phyloP scores from a whole-genome alignment of 2,113 vertebrate species.

The Fregetta grallaria region DNA sequence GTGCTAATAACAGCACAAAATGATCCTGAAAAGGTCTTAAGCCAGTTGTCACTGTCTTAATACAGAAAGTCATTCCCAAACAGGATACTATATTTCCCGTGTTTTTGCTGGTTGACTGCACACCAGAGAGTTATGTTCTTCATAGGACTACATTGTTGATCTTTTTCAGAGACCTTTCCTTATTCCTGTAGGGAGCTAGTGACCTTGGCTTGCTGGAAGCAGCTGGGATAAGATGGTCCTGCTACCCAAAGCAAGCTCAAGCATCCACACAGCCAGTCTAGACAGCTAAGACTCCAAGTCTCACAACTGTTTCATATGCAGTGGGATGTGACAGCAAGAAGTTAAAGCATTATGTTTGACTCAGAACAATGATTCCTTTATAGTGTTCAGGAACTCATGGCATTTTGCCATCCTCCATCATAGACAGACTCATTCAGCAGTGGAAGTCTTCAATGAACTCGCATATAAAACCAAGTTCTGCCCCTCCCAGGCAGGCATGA shows the following conservation, averaged over 20 bases:
- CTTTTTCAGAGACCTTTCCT: background rate
- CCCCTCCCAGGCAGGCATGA: background rate
- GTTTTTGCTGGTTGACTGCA: background rate
- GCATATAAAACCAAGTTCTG: background rate
- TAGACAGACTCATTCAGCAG: background rate
- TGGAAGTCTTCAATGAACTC: background rate
- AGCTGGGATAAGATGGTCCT: background rate
- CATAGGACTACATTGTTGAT: background rate
- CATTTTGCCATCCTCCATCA: background rate
- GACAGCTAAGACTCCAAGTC: background rate
- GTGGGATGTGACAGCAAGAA: background rate
- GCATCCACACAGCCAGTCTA: background rate
- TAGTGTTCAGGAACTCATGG: background rate
- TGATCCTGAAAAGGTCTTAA: background rate
- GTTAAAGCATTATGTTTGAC: background rate
- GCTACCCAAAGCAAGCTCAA: background rate
- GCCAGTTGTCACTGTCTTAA: background rate
- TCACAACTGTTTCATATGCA: background rate
- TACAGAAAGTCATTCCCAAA: background rate
- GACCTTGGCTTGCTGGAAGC: background rate
- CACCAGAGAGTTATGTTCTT: background rate
- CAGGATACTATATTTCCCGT: background rate
- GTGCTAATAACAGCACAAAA: background rate
- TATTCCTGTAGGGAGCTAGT: background rate
- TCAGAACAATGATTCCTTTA: background rate